Percentiles rank a stretch among this genome's conserved stretches.
phyloP scores from a whole-genome alignment of 1,140 invertebrate genomes.

The Acromyrmex heyeri region DNA sequence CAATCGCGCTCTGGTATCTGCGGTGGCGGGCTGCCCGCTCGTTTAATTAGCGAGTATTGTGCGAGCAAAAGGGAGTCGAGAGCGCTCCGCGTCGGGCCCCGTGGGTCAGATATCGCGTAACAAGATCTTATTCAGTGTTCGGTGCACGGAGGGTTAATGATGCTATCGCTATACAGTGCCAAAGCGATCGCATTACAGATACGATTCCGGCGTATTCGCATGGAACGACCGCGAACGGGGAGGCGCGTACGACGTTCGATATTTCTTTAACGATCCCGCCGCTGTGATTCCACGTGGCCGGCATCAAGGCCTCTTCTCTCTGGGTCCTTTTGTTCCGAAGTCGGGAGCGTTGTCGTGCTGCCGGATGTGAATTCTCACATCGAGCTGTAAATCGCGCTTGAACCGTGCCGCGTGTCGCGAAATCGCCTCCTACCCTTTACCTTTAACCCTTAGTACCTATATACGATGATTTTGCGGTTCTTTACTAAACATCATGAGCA shows the following conservation, averaged over 20 bases:
- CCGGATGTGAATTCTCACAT: conserved; percentile 67
- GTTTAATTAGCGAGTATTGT: conserved; percentile 87
- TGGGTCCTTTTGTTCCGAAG: conserved; percentile 62
- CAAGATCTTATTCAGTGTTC: conserved; percentile 86
- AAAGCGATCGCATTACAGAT: conserved; percentile 86
- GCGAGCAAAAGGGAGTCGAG: conserved; percentile 69
- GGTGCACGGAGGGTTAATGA: conserved; percentile 85
- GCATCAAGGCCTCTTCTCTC: conserved; percentile 6
- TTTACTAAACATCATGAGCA: no score
- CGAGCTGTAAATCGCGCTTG: conserved; percentile 64
- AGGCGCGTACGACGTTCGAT: conserved; percentile 78
- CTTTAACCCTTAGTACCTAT: no score
- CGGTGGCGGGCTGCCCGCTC: conserved; percentile 81
- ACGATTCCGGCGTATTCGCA: conserved; percentile 78
- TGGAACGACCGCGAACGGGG: conserved; percentile 66
- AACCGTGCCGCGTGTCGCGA: conserved; percentile 34
- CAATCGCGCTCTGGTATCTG: conserved; percentile 85
- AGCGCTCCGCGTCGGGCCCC: conserved; percentile 61
- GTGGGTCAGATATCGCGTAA: conserved; percentile 82
- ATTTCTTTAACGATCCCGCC: conserved; percentile 79
- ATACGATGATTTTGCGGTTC: no score
- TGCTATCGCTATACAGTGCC: conserved; percentile 86
- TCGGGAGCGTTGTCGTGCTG: conserved; percentile 69
- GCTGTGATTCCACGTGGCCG: conserved; percentile 72
- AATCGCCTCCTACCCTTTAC: background rate